Evolutionary conservation across 1,140 invertebrate species (phyloP).

Genomic region (Mya arenaria): DNA sequence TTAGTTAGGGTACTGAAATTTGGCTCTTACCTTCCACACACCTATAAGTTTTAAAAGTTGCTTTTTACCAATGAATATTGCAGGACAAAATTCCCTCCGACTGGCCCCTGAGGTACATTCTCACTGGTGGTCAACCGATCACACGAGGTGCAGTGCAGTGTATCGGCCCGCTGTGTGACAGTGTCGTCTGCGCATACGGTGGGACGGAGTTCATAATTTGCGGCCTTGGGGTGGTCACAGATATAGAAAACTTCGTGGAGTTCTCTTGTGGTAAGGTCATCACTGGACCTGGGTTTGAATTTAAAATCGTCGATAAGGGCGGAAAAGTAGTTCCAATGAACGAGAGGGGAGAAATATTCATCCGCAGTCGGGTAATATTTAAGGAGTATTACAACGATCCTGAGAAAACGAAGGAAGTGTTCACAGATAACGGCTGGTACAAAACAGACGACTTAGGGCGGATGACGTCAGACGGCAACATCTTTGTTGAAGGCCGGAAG

Average conservation of each 20-base stretch:
- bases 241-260: neutral
- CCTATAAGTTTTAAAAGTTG: too few relatives aligned
- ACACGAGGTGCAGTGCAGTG: neutral
- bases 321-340: neutral
- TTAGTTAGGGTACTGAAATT: too few relatives aligned
- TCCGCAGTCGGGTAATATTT: constrained; percentile 63
- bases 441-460: constrained; percentile 80
- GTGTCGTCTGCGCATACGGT: neutral
- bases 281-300: neutral
- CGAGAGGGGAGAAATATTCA: constrained; percentile 30
- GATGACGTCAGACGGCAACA: constrained; percentile 56
- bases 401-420: constrained; percentile 77
- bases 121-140: constrained; percentile 29
- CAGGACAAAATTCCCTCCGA: constrained; percentile 15
- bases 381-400: constrained; percentile 87
- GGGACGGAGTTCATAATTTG: neutral
- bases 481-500: constrained; percentile 43
- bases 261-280: neutral
- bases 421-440: constrained; percentile 81
- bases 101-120: constrained; percentile 4
- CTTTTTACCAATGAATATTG: too few relatives aligned
- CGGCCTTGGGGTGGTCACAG: neutral
- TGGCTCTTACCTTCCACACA: too few relatives aligned
- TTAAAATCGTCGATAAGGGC: constrained; percentile 49
- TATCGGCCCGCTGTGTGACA: constrained; percentile 4